A percentile compares a stretch with the other conserved stretches of the same genome.
Conservation (phyloP, 2,797 vertebrate species). For the Onychomys arenicola region DNA sequence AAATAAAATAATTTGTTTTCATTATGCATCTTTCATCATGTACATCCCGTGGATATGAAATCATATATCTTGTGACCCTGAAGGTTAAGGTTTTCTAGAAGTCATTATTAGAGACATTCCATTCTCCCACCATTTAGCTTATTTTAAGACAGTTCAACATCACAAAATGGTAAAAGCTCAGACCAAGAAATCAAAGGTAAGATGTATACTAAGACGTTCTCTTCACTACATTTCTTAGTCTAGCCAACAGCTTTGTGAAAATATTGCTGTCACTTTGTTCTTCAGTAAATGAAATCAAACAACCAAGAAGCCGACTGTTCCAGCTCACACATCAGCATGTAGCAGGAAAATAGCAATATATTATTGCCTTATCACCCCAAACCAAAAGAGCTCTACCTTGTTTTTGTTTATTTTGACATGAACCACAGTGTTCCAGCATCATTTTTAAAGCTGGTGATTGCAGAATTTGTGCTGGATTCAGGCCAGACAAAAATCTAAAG, state of each 20-base stretch:
- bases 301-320: background rate
- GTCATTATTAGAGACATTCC: background rate
- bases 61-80: background rate
- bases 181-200: background rate
- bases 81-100: background rate
- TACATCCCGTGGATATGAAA: background rate
- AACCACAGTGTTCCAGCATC: slow-evolving; percentile 4
- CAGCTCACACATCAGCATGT: background rate
- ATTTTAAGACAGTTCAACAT: background rate
- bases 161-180: background rate
- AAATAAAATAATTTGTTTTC: slow-evolving; percentile 62
- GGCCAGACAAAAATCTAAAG: slow-evolving; percentile 56
- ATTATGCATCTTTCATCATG: slow-evolving; percentile 1
- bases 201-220: background rate
- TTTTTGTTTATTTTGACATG: slow-evolving; percentile 65
- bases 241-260: background rate
- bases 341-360: slow-evolving; percentile 45
- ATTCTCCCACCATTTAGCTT: background rate
- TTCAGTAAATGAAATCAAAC: background rate
- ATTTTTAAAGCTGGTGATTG: slow-evolving; percentile 39
- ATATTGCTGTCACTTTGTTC: background rate
- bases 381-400: background rate
- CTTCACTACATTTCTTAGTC: background rate
- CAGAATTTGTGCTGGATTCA: slow-evolving; percentile 64
- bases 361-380: slow-evolving; percentile 26